phyloP scores from a whole-genome alignment of 2,113 vertebrate species.

The Chrysochloris asiatica region DNA sequence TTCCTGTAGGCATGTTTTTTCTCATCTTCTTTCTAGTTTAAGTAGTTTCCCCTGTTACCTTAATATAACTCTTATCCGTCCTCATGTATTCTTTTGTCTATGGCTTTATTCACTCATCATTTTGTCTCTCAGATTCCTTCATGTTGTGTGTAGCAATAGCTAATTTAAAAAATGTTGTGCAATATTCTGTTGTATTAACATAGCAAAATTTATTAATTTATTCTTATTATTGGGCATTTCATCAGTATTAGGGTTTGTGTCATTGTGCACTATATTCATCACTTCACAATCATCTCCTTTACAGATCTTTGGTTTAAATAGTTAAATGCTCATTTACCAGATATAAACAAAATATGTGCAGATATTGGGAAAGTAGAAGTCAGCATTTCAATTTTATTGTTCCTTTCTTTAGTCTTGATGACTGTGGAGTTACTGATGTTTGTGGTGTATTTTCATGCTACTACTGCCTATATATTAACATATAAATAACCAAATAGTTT shows the following conservation, averaged over 20 bases:
- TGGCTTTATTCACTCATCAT: not conserved
- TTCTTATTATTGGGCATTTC: too few relatives aligned
- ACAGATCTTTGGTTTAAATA: not conserved
- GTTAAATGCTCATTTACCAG: not conserved
- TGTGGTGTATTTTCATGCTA: not conserved
- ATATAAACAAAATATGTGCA: not conserved
- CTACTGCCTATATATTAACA: not conserved
- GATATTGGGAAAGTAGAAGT: not conserved
- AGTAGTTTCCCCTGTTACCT: not conserved
- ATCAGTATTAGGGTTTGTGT: not conserved
- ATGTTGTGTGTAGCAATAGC: too few relatives aligned
- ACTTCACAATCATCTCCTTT: not conserved
- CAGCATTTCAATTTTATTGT: not conserved
- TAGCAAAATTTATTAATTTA: too few relatives aligned
- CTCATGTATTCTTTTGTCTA: not conserved
- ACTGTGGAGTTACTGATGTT: not conserved
- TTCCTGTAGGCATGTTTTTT: not conserved
- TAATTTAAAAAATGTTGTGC: not conserved
- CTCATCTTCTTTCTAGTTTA: not conserved
- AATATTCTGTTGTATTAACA: not conserved
- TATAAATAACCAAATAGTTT: not conserved
- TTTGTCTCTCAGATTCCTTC: not conserved
- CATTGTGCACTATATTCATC: fast-evolving
- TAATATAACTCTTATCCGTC: not conserved
- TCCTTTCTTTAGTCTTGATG: not conserved